Evolutionary conservation across 1,140 invertebrate genomes (phyloP).

Genomic region (Bombus picipes): DNA sequence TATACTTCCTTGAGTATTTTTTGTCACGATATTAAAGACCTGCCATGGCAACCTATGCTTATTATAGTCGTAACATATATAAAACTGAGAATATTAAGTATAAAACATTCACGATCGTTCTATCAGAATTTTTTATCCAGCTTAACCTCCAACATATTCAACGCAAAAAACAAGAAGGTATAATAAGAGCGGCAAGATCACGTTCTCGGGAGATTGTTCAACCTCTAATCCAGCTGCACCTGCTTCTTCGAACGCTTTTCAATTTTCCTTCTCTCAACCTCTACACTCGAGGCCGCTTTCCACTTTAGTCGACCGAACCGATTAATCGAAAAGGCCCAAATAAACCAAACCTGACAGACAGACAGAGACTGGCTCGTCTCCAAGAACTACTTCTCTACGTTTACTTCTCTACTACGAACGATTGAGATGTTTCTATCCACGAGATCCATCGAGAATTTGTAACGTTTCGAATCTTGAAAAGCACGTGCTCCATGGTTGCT

Average conservation of each 20-base stretch:
- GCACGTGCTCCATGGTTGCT: neutral
- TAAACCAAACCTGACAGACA: neutral
- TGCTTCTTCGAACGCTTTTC: neutral
- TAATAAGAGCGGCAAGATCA: neutral
- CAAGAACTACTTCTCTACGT: neutral
- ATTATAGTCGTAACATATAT: neutral
- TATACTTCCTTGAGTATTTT: neutral
- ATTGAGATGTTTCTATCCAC: neutral
- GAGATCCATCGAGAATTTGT: neutral
- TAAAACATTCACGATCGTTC: neutral
- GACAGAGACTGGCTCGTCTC: neutral
- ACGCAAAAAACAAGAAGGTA: neutral
- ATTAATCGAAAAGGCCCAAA: constrained; percentile 28
- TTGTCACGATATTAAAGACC: neutral
- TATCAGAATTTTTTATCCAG: neutral
- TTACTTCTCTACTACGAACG: neutral
- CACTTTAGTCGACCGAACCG: neutral
- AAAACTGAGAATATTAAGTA: neutral
- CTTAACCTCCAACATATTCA: neutral
- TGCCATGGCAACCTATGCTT: neutral
- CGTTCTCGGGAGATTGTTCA: neutral
- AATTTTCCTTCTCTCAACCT: neutral
- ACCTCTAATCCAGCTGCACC: neutral
- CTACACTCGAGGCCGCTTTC: neutral
- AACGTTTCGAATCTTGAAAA: too few species aligned